Evolutionary conservation across 2,113 vertebrate species (phyloP).

Genomic region (Okapia johnstoni): DNA sequence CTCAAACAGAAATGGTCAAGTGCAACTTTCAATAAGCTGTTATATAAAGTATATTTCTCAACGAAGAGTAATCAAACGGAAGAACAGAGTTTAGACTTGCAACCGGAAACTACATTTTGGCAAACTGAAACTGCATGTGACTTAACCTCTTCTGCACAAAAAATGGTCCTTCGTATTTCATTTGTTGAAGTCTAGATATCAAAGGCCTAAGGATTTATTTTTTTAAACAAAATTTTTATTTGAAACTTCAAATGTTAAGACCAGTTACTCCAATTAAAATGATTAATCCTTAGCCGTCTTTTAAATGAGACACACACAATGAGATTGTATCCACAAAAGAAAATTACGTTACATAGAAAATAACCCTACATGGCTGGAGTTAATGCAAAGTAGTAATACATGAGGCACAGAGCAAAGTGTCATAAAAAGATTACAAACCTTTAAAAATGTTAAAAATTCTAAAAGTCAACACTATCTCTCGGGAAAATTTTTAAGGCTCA

Average conservation of each 20-base stretch:
- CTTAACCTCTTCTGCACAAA: background rate
- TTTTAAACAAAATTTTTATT: background rate
- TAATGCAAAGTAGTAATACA: background rate
- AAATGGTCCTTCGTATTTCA: background rate
- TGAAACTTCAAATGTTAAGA: background rate
- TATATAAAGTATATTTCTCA: constrained; percentile 53
- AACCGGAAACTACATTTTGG: background rate
- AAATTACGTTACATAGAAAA: background rate
- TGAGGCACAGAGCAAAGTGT: background rate
- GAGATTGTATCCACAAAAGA: background rate
- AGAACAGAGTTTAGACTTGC: background rate
- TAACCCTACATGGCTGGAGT: background rate
- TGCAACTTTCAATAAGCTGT: constrained; percentile 38
- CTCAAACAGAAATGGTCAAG: constrained; percentile 37
- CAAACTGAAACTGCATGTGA: background rate
- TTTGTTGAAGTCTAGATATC: background rate
- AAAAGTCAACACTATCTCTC: background rate
- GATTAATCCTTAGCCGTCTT: background rate
- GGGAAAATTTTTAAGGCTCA: background rate
- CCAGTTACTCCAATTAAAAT: background rate
- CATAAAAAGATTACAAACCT: background rate
- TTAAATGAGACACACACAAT: background rate
- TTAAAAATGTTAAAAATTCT: background rate
- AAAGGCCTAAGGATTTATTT: background rate
- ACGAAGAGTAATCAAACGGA: constrained; percentile 2